These are phyloP conservation scores for Cheilosia variabilis DNA, from an alignment of 2,888 invertebrate species.

Conservation along the genomic window DNA sequence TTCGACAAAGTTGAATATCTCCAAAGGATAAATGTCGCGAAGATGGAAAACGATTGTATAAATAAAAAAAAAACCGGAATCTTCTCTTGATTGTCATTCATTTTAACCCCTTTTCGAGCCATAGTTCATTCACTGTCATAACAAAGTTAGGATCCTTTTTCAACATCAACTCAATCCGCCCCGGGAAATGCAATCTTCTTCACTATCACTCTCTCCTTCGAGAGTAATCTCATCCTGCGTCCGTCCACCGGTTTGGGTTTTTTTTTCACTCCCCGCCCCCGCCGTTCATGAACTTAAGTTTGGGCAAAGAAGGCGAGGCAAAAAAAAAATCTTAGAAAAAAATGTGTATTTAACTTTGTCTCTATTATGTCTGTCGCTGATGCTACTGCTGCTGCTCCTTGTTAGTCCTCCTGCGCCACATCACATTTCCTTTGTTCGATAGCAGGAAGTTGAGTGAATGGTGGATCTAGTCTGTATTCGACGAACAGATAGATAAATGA, in stretches of 20 bases:
- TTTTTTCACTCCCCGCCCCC: slow-evolving; percentile 19
- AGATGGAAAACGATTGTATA: neutral
- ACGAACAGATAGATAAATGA: slow-evolving; percentile 73
- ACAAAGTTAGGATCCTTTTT: slow-evolving; percentile 75
- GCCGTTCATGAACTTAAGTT: slow-evolving; percentile 43
- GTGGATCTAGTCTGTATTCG: slow-evolving; percentile 33
- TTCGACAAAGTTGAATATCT: neutral
- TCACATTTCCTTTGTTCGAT: slow-evolving; percentile 68
- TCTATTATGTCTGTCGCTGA: slow-evolving; percentile 68
- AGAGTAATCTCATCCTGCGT: slow-evolving; percentile 41
- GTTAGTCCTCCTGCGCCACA: slow-evolving; percentile 58
- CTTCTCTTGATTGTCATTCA: slow-evolving; percentile 64
- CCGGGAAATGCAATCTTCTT: slow-evolving; percentile 69
- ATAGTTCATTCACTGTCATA: slow-evolving; percentile 75
- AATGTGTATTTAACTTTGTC: slow-evolving; percentile 71
- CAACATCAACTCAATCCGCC: slow-evolving; percentile 73
- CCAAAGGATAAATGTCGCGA: slow-evolving; percentile 33
- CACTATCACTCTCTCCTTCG: slow-evolving; percentile 61
- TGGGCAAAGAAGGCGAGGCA: slow-evolving; percentile 38
- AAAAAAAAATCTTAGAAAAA: slow-evolving; percentile 9
- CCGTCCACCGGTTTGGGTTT: slow-evolving; percentile 3
- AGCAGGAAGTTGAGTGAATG: slow-evolving; percentile 23
- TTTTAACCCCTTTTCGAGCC: slow-evolving; percentile 63
- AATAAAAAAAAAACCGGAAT: slow-evolving; percentile 6
- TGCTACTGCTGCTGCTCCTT: slow-evolving; percentile 40